phyloP scores from a whole-genome alignment of 2,888 invertebrate genomes.

The Acrobasis consociella region DNA sequence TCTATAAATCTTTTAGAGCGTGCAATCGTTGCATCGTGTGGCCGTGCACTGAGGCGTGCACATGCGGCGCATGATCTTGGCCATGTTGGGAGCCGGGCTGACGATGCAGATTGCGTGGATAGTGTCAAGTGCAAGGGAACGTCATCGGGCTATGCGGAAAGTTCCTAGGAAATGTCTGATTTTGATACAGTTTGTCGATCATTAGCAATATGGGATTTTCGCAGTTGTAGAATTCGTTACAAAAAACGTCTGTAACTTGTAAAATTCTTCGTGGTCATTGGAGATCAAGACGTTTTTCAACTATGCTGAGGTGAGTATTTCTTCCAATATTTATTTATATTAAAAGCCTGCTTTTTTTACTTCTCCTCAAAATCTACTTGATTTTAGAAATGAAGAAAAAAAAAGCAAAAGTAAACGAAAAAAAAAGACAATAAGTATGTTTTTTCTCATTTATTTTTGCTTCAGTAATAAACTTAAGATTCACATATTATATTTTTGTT shows the following conservation, averaged over 20 bases:
- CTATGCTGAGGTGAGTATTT: neutral
- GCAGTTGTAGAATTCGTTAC: no score
- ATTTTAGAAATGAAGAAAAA: no score
- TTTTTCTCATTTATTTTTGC: no score
- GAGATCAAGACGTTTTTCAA: neutral
- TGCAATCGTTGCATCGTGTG: conserved; percentile 81
- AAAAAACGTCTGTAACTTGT: no score
- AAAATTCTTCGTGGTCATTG: neutral
- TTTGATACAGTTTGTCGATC: neutral
- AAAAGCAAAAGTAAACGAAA: no score
- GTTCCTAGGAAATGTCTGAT: conserved; percentile 25
- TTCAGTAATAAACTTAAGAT: no score
- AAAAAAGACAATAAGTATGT: no score
- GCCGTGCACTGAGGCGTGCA: conserved; percentile 75
- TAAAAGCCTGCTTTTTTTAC: no score
- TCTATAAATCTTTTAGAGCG: conserved; percentile 84
- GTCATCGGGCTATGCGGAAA: conserved; percentile 38
- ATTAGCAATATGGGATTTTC: no score
- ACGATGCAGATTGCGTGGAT: conserved; percentile 48
- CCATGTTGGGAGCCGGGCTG: conserved; percentile 48
- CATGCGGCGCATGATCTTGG: conserved; percentile 41
- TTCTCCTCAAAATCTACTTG: no score
- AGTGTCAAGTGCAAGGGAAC: conserved; percentile 56
- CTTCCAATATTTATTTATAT: neutral
- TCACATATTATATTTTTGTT: no score